Evolutionary conservation across 2,888 invertebrate genomes (phyloP), one percentile per base, ranked within the genome.

Genomic region (Drosophila yooni): DNA sequence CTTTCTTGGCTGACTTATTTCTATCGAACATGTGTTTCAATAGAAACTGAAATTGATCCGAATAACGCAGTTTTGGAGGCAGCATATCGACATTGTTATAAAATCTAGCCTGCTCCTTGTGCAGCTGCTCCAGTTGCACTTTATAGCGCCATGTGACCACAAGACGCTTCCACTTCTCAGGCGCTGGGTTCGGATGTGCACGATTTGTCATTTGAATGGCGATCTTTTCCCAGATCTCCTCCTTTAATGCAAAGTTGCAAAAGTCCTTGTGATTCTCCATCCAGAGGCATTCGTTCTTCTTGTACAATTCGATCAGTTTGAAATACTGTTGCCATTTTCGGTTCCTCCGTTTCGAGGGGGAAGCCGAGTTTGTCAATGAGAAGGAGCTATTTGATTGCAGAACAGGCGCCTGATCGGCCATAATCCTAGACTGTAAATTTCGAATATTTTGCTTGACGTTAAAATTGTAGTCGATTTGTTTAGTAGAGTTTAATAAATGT

Each of bases 271-370:
- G 62, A 25, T 50, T 64, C 36, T 83, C 71, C 69, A 79, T 83
- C 87, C 87, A 87, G 8, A 88, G 65, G 10, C 86, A 88, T 29
- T 81, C 74, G 21, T 86, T 43, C 7, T 56, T 21, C 7, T 61
- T 73, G 48, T 86, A 87, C 10, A 87, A 62, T 21, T 75, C 72
- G 27, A 87, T 83, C 6, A 87, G 52, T 33, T 82, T 87, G 1
- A 68, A 33, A 43, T 72, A 33, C 10, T 58, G 8, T 29, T 31
- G 46, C 7, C 58, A 36, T 36, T 18, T 70, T 3, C 31, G 53
- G 7, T 29, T 52, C 2, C 21, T 10, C 10, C n/a, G 25, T 10
- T 48, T 15, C 2, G 61, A 54, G 25, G 43, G 40, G 11, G 18
- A 4, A 10, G 53, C 27, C 18, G 54, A 38, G 1, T 38, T 46